Conservation (phyloP, 2,113 vertebrate species). For the Lampris incognitus region DNA sequence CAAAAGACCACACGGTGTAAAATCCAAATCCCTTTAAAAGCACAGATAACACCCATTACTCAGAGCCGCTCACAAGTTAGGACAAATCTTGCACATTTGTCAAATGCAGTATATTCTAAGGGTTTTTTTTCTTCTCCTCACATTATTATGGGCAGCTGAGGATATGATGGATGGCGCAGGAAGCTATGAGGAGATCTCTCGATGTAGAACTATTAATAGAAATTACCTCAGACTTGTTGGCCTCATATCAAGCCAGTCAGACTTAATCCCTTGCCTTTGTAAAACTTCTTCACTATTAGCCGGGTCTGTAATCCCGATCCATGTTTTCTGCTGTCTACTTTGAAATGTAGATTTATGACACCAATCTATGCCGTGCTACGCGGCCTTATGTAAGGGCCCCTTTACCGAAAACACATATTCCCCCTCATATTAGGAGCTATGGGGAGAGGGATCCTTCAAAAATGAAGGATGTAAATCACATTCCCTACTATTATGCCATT, state of each 20-base stretch:
- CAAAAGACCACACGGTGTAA: conserved; percentile 12
- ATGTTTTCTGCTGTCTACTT: conserved; percentile 73
- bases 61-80: conserved; percentile 26
- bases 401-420: conserved; percentile 84
- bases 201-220: conserved; percentile 70
- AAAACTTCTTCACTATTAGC: conserved; percentile 68
- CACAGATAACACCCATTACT: conserved; percentile 19
- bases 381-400: conserved; percentile 73
- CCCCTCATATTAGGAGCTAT: conserved; percentile 81
- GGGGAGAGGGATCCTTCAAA: conserved; percentile 78
- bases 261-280: conserved; percentile 65
- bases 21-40: conserved; percentile 32
- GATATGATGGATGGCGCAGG: conserved; percentile 47
- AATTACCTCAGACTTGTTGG: conserved; percentile 63
- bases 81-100: conserved; percentile 17
- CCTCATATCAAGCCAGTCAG: conserved; percentile 66
- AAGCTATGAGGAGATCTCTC: conserved; percentile 52
- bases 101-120: conserved; percentile 26
- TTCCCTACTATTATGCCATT: conserved; percentile 80
- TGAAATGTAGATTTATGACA: conserved; percentile 84
- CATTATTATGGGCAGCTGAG: conserved; percentile 33
- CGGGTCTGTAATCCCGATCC: conserved; percentile 61
- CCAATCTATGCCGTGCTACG: conserved; percentile 83
- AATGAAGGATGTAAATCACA: conserved; percentile 85
- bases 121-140: background rate